These are phyloP conservation scores for Caenorhabditis latens DNA, from an alignment of 1,140 invertebrate species.

Conservation along the genomic window DNA sequence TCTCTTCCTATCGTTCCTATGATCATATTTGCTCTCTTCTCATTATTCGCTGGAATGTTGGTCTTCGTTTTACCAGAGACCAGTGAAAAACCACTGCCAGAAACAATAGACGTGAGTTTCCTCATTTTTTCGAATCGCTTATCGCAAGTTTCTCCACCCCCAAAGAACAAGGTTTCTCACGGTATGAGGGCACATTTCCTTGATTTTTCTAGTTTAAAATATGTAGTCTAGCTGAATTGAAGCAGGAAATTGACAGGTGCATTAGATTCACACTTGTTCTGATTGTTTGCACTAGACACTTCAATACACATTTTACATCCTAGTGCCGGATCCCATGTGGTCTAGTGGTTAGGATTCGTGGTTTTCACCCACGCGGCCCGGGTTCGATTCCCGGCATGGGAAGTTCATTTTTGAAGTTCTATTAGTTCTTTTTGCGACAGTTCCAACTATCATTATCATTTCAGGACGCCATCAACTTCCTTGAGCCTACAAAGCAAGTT, in stretches of 20 bases:
- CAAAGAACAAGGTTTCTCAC: no score
- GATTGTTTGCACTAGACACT: background rate
- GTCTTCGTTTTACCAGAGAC: constrained; percentile 76
- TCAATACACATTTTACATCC: background rate
- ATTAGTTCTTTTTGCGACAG: background rate
- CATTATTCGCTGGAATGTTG: constrained; percentile 75
- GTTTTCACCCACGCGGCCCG: constrained; percentile 87
- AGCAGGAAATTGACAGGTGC: no score
- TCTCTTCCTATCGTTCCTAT: constrained; percentile 77
- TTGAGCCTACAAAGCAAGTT: constrained; percentile 26
- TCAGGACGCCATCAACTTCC: constrained; percentile 62
- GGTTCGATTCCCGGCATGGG: constrained; percentile 88
- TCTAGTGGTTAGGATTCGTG: constrained; percentile 85
- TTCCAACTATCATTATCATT: background rate
- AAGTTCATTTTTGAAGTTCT: constrained; percentile 76
- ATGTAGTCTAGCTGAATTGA: no score
- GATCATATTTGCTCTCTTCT: constrained; percentile 77
- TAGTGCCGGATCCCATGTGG: constrained; percentile 22
- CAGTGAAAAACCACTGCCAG: constrained; percentile 74
- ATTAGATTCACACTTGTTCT: no score
- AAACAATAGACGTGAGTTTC: constrained; percentile 66
- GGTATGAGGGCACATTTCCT: no score
- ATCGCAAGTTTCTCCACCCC: no score
- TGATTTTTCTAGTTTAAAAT: no score
- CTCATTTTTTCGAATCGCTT: background rate